Percentiles rank a stretch among this genome's conserved stretches.
These are phyloP conservation scores for Phoxinus dragarum DNA, from an alignment of 2,797 vertebrate genomes.

Conservation along the genomic window DNA sequence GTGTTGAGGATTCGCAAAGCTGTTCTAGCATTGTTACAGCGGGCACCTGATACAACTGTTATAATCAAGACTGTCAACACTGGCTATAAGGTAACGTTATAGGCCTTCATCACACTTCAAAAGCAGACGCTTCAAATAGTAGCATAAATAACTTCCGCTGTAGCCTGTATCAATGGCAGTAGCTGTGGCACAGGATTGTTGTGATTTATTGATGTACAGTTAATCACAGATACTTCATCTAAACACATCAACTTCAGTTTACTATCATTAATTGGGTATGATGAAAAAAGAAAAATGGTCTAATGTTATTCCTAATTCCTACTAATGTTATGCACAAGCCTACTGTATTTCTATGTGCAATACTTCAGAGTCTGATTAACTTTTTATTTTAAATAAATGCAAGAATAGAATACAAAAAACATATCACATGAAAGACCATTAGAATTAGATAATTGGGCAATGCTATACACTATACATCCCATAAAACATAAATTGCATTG, in stretches of 20 bases:
- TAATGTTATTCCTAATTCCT: background rate
- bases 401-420: background rate
- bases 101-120: background rate
- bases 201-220: background rate
- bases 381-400: background rate
- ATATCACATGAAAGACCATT: background rate
- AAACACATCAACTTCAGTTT: background rate
- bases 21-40: slow-evolving; percentile 53
- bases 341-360: background rate
- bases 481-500: background rate
- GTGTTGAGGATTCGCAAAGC: slow-evolving; percentile 56
- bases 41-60: slow-evolving; percentile 53
- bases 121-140: background rate
- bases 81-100: slow-evolving; percentile 61
- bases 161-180: slow-evolving; percentile 56
- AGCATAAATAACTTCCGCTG: background rate
- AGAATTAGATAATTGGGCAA: background rate
- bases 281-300: background rate
- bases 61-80: slow-evolving; percentile 72
- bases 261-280: background rate
- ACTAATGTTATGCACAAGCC: background rate
- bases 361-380: background rate
- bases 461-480: too few relatives aligned
- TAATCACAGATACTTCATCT: background rate
- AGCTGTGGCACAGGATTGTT: background rate